phyloP scores from a whole-genome alignment of 1,140 invertebrate species.

The Schlechtendalia chinensis region DNA sequence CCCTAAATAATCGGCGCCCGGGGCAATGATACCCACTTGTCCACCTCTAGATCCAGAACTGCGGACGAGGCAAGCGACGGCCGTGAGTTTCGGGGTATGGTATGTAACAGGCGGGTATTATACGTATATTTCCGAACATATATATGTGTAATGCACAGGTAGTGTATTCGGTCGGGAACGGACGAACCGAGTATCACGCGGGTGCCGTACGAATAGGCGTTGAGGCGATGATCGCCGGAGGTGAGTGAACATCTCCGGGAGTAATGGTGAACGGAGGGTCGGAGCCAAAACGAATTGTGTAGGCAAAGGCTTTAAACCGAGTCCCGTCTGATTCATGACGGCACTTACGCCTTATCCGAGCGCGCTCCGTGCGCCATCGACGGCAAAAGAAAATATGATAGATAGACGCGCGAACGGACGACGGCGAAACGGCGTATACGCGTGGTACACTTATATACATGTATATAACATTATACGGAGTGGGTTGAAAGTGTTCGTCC shows the following conservation, averaged over 20 bases:
- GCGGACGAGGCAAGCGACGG: too few relatives aligned
- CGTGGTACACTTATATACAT: too few relatives aligned
- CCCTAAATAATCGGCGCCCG: too few relatives aligned
- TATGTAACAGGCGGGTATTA: too few relatives aligned
- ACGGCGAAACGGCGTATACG: neutral
- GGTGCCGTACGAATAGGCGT: neutral
- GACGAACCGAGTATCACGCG: too few relatives aligned
- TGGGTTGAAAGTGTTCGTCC: too few relatives aligned
- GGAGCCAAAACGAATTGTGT: constrained; percentile 25
- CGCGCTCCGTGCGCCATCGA: neutral
- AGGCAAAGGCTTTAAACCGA: constrained; percentile 22
- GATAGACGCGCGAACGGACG: neutral
- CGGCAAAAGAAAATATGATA: constrained; percentile 19
- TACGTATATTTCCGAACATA: too few relatives aligned
- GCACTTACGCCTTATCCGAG: neutral
- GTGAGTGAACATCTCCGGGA: neutral
- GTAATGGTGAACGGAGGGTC: neutral
- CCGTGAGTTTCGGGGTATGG: too few relatives aligned
- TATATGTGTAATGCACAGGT: too few relatives aligned
- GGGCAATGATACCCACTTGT: too few relatives aligned
- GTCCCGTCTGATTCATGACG: constrained; percentile 20
- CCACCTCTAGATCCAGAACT: too few relatives aligned
- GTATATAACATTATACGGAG: too few relatives aligned
- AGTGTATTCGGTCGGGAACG: neutral
- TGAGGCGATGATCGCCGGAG: neutral